Evolutionary conservation across 2,797 vertebrate genomes (phyloP).

Genomic region (Distichodus sexfasciatus): DNA sequence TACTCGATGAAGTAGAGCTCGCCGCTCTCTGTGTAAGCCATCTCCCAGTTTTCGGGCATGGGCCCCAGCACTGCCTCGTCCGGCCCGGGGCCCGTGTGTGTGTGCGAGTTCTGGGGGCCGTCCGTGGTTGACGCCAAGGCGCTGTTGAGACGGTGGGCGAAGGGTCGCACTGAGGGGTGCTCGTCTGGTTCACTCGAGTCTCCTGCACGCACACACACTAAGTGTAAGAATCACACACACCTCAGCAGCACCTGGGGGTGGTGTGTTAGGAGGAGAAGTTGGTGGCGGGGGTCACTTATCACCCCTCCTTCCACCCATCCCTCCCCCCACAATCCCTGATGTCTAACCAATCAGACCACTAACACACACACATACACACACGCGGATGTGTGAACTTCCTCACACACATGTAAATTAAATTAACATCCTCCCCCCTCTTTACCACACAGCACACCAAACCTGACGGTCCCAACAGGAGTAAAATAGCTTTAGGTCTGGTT

Average conservation of each 20-base stretch:
- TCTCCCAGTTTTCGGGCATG: slow-evolving; percentile 99
- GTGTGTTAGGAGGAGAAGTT: background rate
- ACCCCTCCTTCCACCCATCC: slow-evolving; percentile 50
- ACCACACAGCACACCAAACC: no score
- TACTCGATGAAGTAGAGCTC: slow-evolving; percentile 99
- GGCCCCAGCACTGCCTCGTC: slow-evolving; percentile 92
- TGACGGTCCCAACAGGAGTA: no score
- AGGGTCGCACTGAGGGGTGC: slow-evolving; percentile 71
- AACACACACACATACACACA: slow-evolving; percentile 35
- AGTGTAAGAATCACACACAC: no score
- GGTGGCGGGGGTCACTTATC: background rate
- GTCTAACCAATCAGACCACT: slow-evolving; percentile 37
- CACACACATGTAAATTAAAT: background rate
- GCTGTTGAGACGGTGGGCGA: slow-evolving; percentile 68
- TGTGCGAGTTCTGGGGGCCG: slow-evolving; percentile 91
- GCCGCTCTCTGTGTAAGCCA: slow-evolving; percentile 98
- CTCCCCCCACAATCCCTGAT: slow-evolving; percentile 38
- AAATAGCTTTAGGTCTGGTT: no score
- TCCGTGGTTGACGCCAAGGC: slow-evolving; percentile 91
- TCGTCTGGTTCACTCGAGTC: slow-evolving; percentile 95
- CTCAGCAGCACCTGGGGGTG: slow-evolving; percentile 9
- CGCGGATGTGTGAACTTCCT: slow-evolving; percentile 15
- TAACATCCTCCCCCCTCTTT: background rate
- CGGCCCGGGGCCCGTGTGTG: slow-evolving; percentile 89
- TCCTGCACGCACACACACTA: slow-evolving; percentile 67